Percentiles rank a stretch among this genome's conserved stretches.
Evolutionary conservation across 2,113 vertebrate genomes (phyloP).

Genomic region (Eolophus roseicapilla): DNA sequence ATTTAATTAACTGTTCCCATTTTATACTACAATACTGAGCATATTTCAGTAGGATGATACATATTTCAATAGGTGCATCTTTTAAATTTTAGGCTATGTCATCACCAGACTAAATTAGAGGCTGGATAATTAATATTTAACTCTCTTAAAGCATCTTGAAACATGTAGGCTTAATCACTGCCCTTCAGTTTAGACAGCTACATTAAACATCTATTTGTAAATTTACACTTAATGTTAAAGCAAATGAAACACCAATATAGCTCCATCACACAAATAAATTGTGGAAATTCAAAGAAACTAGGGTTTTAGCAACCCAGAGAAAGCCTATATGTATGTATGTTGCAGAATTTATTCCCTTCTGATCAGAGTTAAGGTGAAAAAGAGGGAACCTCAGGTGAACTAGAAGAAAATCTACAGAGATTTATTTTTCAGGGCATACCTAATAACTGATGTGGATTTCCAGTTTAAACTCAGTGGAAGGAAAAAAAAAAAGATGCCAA

Average conservation of each 20-base stretch:
- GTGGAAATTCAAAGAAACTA: background rate
- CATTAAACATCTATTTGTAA: background rate
- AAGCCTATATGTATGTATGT: background rate
- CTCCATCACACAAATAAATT: background rate
- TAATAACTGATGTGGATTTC: background rate
- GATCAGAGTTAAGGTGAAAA: background rate
- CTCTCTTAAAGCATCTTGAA: conserved; percentile 10
- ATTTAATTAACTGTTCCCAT: conserved; percentile 29
- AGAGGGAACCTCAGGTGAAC: background rate
- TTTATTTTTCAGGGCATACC: background rate
- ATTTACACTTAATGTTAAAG: background rate
- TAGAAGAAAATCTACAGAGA: background rate
- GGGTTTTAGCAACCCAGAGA: background rate
- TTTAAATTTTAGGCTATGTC: conserved; percentile 19
- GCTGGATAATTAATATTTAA: conserved; percentile 46
- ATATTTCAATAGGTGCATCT: conserved; percentile 20
- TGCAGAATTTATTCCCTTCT: background rate
- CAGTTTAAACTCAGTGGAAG: background rate
- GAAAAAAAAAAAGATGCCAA: background rate
- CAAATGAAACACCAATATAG: background rate
- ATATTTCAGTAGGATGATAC: background rate
- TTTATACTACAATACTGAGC: background rate
- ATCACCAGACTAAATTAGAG: conserved; percentile 11
- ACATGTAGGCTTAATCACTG: background rate
- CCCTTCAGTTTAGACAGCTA: background rate